Base-by-base conservation (phyloP, 2,113 vertebrate genomes). In the Indicator maculatus region DNA sequence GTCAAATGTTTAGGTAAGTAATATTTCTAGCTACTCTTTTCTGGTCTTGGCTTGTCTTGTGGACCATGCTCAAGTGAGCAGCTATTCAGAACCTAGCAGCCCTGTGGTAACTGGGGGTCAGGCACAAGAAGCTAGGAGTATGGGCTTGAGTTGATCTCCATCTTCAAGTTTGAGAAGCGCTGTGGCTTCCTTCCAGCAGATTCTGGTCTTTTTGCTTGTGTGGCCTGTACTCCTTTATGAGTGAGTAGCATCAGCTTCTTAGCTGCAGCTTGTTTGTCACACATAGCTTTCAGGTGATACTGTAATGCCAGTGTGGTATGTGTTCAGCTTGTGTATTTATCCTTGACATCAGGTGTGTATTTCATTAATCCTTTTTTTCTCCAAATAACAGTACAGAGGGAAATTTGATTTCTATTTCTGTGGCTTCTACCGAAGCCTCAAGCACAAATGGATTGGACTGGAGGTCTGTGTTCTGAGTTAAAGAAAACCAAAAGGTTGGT, bases 1-100 rank as follows among this genome's bases (percentile, higher is more conserved):
- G 98, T 99, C 96, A 99, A 99, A 95, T 99, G 98, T 98, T 98
- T 99, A 98, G 98, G 99, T 99, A 98, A 98, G 97, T 91, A 90
- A 44, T 94, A 61, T 56, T 83, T 65, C n/a, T 78, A 3, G n/a
- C 30, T 72, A 15, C 26, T 4, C 6, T 44, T 76, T 39, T 39
- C 52, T 80, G 56, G 19, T 90, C 41, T 74, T 45, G 38, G 55
- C 19, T 76, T 77, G 21, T 89, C 63, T 81, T 66, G 15, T 77
- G 76, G n/a, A 36, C 59, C 3, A 0, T 93, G 53, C 33, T 45
- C 8, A 31, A 74, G 60, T 3, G 15, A 88, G 80, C 74, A 92
- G 66, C 52, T 47, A 5, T 63, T 53, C 16, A 53, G 76, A 76
- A 33, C 11, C 10, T 73, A 55, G 41, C 31, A 80, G 14, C 28